These are phyloP conservation scores for Calypte anna DNA, from an alignment of 2,113 vertebrate species.

Conservation along the genomic window DNA sequence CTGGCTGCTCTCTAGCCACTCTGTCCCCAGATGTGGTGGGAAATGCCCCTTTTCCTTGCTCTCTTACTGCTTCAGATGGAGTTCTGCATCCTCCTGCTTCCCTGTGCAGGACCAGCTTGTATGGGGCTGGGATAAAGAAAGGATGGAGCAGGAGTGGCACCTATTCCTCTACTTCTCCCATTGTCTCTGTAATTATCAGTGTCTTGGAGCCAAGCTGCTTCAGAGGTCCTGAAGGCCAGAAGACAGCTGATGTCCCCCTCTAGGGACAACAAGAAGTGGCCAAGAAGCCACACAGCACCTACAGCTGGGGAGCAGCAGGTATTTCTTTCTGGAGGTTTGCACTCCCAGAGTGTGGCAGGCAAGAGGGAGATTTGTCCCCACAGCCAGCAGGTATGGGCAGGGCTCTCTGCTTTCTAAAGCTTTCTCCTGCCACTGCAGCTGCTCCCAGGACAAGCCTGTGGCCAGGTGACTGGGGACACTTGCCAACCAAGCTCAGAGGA, in stretches of 20 bases:
- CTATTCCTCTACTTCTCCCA: not conserved
- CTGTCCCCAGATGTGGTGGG: not conserved
- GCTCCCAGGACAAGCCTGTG: accelerated
- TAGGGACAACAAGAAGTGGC: not conserved
- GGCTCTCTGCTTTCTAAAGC: not conserved
- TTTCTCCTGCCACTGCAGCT: not conserved
- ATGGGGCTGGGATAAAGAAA: not conserved
- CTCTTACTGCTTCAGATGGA: not conserved
- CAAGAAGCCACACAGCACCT: not conserved
- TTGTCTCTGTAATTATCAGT: not conserved
- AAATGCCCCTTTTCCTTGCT: not conserved
- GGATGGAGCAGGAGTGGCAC: not conserved
- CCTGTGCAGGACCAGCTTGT: not conserved
- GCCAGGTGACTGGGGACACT: not conserved
- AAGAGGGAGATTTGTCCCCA: not conserved
- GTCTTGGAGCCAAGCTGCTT: not conserved
- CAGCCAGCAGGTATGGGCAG: not conserved
- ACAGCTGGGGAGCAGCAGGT: not conserved
- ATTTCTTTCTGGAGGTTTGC: not conserved
- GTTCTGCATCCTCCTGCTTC: not conserved
- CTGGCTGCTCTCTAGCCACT: no score
- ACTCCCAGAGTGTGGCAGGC: not conserved
- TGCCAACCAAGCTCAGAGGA: not conserved
- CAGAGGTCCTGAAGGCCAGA: not conserved
- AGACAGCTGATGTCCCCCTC: not conserved